These are phyloP conservation scores for Tetragnatha versicolor DNA, from an alignment of 1,140 invertebrate genomes.

Conservation along the genomic window DNA sequence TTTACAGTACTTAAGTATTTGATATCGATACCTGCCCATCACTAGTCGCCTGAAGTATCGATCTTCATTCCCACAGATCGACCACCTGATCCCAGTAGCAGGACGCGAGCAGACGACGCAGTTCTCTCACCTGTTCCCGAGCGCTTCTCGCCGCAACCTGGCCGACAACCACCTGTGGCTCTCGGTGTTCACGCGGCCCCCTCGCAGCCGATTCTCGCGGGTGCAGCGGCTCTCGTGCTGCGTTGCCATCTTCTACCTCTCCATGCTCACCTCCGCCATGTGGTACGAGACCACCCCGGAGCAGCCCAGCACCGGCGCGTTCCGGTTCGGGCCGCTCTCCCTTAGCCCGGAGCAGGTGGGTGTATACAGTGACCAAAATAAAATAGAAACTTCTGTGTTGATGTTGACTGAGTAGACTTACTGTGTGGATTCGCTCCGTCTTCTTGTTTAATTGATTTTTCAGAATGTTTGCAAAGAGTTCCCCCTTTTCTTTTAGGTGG, in stretches of 20 bases:
- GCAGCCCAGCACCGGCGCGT: constrained; percentile 54
- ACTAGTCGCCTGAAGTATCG: not conserved
- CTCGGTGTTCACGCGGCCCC: constrained; percentile 67
- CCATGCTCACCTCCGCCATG: constrained; percentile 69
- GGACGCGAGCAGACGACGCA: constrained; percentile 65
- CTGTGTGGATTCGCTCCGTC: no score
- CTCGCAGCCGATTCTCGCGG: constrained; percentile 66
- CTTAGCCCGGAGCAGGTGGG: constrained; percentile 55
- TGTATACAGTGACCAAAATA: no score
- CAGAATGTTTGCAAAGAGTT: no score
- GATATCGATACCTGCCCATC: not conserved
- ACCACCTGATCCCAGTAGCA: constrained; percentile 67
- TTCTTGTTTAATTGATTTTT: no score
- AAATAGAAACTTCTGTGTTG: no score
- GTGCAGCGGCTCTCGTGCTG: constrained; percentile 67
- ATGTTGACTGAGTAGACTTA: no score
- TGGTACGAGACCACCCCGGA: constrained; percentile 64
- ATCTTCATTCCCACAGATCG: constrained; percentile 63
- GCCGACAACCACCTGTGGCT: constrained; percentile 69
- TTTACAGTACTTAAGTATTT: no score
- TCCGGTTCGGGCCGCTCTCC: constrained; percentile 65
- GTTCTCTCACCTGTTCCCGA: constrained; percentile 65
- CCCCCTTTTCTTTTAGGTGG: no score
- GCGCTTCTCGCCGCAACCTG: constrained; percentile 64
- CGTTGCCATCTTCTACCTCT: constrained; percentile 66